Evolutionary conservation across 2,113 vertebrate species (phyloP).

Genomic region (Callocephalon fimbriatum): DNA sequence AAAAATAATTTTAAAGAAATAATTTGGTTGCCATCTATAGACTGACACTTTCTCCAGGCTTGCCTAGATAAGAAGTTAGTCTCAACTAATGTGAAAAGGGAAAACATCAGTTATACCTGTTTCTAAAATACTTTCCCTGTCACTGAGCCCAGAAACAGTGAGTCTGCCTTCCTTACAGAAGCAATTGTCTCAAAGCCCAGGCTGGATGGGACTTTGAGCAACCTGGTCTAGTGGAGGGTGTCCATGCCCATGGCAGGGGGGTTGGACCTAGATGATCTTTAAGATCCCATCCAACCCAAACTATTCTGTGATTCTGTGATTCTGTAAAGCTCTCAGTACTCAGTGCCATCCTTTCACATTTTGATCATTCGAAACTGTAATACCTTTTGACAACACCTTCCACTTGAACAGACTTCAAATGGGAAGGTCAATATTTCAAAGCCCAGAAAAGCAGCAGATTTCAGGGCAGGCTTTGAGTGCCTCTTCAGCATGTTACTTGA

Average conservation of each 20-base stretch:
- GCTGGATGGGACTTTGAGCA: background rate
- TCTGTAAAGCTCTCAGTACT: background rate
- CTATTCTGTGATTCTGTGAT: background rate
- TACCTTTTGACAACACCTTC: background rate
- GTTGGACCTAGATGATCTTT: background rate
- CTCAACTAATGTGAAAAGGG: background rate
- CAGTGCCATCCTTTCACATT: background rate
- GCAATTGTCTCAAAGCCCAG: background rate
- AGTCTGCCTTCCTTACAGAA: background rate
- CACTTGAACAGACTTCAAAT: background rate
- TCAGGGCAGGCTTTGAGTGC: background rate
- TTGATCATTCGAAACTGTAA: background rate
- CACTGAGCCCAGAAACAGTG: background rate
- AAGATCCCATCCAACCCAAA: background rate
- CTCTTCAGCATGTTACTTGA: background rate
- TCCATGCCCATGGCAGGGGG: background rate
- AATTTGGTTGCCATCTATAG: background rate
- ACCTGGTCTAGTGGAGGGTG: background rate
- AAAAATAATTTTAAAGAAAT: background rate
- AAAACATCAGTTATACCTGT: fast-evolving
- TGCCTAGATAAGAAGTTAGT: background rate
- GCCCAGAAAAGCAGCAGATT: background rate
- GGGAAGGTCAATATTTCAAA: background rate
- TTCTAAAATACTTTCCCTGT: background rate
- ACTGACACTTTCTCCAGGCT: background rate